phyloP scores from a whole-genome alignment of 2,888 invertebrate genomes.

The Melipona beecheii region DNA sequence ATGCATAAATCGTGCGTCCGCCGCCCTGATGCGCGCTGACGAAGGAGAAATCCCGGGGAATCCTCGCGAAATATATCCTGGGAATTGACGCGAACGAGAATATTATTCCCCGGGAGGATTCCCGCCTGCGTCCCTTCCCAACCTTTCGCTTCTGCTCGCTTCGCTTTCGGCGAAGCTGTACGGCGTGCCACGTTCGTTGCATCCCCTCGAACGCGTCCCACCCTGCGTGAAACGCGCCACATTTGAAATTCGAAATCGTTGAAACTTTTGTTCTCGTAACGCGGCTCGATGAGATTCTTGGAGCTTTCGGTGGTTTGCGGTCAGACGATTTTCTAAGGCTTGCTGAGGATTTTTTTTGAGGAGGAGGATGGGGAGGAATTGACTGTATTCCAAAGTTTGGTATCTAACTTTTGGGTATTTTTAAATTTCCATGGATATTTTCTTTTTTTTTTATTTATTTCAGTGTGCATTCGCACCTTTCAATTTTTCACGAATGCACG shows the following conservation, averaged over 20 bases:
- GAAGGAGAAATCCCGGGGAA: constrained; percentile 39
- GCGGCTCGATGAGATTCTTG: not conserved
- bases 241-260: not conserved
- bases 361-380: too few relatives aligned
- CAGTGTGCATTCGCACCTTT: too few relatives aligned
- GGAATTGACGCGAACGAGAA: constrained; percentile 20
- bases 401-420: too few relatives aligned
- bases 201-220: not conserved
- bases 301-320: too few relatives aligned
- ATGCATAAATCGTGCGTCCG: constrained; percentile 57
- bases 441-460: too few relatives aligned
- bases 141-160: not conserved
- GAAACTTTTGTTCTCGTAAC: not conserved
- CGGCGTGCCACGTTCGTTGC: not conserved
- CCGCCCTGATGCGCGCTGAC: constrained; percentile 40
- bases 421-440: too few relatives aligned
- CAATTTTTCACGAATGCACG: too few relatives aligned
- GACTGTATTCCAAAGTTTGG: too few relatives aligned
- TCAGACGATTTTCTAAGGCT: too few relatives aligned
- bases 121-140: not conserved
- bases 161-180: not conserved
- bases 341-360: too few relatives aligned
- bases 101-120: constrained; percentile 29
- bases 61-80: constrained; percentile 31
- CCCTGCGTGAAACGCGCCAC: not conserved